Evolutionary conservation across 2,797 vertebrate genomes (phyloP), one percentile per base, ranked within the genome.

Genomic region (Acropternis orthonyx): DNA sequence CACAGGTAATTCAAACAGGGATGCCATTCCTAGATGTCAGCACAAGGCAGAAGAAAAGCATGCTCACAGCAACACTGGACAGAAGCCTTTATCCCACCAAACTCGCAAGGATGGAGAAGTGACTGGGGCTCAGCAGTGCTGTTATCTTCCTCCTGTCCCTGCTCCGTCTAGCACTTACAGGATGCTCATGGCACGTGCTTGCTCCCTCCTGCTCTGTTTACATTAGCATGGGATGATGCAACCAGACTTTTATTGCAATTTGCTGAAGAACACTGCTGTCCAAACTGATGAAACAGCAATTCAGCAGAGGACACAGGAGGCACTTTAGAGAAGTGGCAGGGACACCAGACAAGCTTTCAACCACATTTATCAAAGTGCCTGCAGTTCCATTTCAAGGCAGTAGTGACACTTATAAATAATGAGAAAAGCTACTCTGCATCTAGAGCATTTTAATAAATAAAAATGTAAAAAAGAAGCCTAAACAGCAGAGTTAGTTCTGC

Each of bases 351-450:
- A 88, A 92, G 91, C 89, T 95, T 95, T 92, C 93, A 94, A 94
- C 90, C 85, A 85, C 96, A 96, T 96, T 96, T 95, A 92, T 97
- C 96, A 92, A 94, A 96, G 95, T 90, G 89, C 72, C 88, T 89
- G 88, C 84, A 91, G 78, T 91, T 88, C 86, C 88, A 91, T 95
- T 87, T 96, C 93, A 92, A 94, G 90, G 87, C 17, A 0, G 85
- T 44, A 95, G 48, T 1, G 5, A 91, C 84, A 74, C 92, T 91
- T 94, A 95, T 85, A 92, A 96, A 97, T 97, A 97, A 96, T 92
- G 73, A 96, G 94, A 67, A 80, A 54, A 62, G 28, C 59, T 76
- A 73, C 71, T 93, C 76, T 73, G 76, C 82, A 88, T 75, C 89
- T 76, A 92, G 61, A 88, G 44, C 54, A 86, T 95, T 94, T 96